Evolutionary conservation across 1,140 invertebrate genomes (phyloP), one percentile per base, ranked within the genome.

Genomic region (Dreissena polymorpha): DNA sequence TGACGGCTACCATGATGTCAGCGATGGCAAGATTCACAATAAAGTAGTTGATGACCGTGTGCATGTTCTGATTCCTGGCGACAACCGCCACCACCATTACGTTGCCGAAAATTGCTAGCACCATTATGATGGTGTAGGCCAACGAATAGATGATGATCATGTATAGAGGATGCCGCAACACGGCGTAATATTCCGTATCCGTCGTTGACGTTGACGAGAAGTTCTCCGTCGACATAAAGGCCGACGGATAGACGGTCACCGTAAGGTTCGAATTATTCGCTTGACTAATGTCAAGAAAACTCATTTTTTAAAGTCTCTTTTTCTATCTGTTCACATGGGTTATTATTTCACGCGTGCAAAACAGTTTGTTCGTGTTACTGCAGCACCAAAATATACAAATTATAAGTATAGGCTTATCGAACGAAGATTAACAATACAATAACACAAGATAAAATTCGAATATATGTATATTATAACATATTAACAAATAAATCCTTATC

Each of bases 41-140:
- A 92, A 98, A 97, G 90, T 97, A 97, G 93, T 98, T 98, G 0
- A 97, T 98, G 6, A 97, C 96, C 89, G 96, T 97, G 65, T 96
- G 94, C 96, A 99, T 97, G 0, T 95, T 94, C 50, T 95, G 95
- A 90, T 97, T 97, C 55, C 96, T 94, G 84, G 96, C 96, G 0
- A 99, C 97, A 0, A 97, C 97, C 1, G 96, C 94, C 86, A 97
- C 96, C 5, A 99, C 97, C 51, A 98, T 93, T 5, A 95, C 94
- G 91, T 99, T 99, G 0, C 97, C 98, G 23, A 97, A 91, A 14
- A 98, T 94, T 10, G 97, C 97, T 50, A 96, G 93, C 0, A 96
- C 77, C 88, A 98, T 97, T 0, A 97, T 95, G 5, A 95, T 78
- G 10, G 82, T 77, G 70, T 90, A 90, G 8, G 86, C 87, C n/a